Evolutionary conservation across 1,140 invertebrate genomes (phyloP).

Genomic region (Argopecten irradians): DNA sequence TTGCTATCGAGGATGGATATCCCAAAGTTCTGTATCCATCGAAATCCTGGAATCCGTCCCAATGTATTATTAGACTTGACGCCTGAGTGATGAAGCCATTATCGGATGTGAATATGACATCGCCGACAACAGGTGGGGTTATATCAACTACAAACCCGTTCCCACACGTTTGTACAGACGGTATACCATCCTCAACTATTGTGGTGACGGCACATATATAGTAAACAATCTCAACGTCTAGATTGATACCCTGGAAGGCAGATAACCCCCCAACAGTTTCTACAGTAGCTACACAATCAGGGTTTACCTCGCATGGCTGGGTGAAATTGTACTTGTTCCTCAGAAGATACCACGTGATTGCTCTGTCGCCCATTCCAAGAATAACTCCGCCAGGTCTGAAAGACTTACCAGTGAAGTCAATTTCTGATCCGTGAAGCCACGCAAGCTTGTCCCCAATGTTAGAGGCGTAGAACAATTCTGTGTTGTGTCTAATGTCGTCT

Average conservation of each 20-base stretch:
- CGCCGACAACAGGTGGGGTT: slow-evolving; percentile 35
- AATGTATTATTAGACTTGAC: slow-evolving; percentile 31
- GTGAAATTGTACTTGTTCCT: not conserved
- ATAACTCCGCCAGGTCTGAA: slow-evolving; percentile 37
- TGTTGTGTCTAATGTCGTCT: slow-evolving; percentile 14
- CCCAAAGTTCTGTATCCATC: not conserved
- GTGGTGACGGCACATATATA: slow-evolving; percentile 28
- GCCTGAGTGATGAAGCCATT: slow-evolving; percentile 28
- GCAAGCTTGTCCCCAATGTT: slow-evolving; percentile 41
- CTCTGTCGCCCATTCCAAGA: not conserved
- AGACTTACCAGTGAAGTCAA: slow-evolving; percentile 42
- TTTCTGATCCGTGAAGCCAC: slow-evolving; percentile 35
- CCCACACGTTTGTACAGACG: slow-evolving; percentile 29
- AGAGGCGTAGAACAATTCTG: slow-evolving; percentile 32
- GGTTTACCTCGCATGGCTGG: slow-evolving; percentile 19
- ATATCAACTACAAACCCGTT: slow-evolving; percentile 52
- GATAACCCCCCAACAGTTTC: slow-evolving; percentile 20
- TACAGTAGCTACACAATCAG: slow-evolving; percentile 8
- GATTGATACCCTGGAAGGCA: not conserved
- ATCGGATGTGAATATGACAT: slow-evolving; percentile 30
- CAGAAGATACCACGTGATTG: slow-evolving; percentile 48
- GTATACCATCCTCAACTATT: not conserved
- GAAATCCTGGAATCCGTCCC: slow-evolving; percentile 46
- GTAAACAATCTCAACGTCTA: not conserved
- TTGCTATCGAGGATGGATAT: slow-evolving; percentile 22